Evolutionary conservation across 1,140 invertebrate genomes (phyloP).

Genomic region (Tetranychus cinnabarinus): DNA sequence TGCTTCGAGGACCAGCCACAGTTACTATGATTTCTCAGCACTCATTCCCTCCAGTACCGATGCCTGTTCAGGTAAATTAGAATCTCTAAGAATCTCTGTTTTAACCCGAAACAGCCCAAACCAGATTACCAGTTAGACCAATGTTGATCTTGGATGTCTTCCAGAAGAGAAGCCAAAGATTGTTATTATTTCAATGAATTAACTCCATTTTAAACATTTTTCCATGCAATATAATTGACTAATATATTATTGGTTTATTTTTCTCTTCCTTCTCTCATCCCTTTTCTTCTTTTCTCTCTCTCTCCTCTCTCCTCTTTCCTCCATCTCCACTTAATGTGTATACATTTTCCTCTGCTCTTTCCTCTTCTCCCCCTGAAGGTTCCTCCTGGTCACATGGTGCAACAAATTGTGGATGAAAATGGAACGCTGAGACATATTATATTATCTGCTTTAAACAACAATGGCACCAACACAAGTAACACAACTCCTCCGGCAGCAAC

Average conservation of each 20-base stretch:
- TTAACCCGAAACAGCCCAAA: neutral
- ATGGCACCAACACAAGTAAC: neutral
- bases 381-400: slow-evolving; percentile 61
- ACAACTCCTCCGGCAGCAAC: neutral
- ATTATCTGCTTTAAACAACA: neutral
- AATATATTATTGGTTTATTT: too few species aligned
- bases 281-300: too few species aligned
- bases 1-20: slow-evolving; percentile 36
- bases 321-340: neutral
- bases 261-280: too few species aligned
- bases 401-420: slow-evolving; percentile 67
- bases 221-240: too few species aligned
- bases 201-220: too few species aligned
- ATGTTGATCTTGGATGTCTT: neutral
- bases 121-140: neutral
- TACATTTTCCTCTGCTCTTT: neutral
- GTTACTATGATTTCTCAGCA: slow-evolving; percentile 53
- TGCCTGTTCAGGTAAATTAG: slow-evolving; percentile 41
- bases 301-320: neutral
- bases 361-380: slow-evolving; percentile 21
- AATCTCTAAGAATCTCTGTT: neutral
- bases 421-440: slow-evolving; percentile 62
- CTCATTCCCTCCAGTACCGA: slow-evolving; percentile 43
- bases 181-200: too few species aligned
- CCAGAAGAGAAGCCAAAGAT: neutral